Base-by-base conservation (phyloP, 2,888 invertebrate species). In the Siphonodentalium dalli region DNA sequence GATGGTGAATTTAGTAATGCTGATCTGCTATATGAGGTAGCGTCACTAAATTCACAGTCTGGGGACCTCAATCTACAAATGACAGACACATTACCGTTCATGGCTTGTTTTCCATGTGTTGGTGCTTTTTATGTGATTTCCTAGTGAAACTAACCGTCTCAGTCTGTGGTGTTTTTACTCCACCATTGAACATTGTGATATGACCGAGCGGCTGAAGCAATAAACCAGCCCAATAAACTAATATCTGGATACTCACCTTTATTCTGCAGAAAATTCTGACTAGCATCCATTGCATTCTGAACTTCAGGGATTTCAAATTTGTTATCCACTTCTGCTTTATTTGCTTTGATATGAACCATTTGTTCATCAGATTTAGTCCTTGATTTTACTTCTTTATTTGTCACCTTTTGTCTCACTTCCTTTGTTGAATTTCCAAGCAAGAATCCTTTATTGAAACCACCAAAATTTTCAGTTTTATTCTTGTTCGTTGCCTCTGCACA, bases 371-470 rank as follows among this genome's bases (percentile, higher is more conserved):
- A 49, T 20, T 33, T 28, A n/a, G 27, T 41, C 21, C 39, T 55
- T 33, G 37, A 18, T 35, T 42, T 38, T n/a, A n/a, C n/a, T n/a
- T n/a, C n/a, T n/a, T n/a, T n/a, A n/a, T n/a, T n/a, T n/a, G n/a
- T 29, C 43, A 31, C 34, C 34, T 15, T 34, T 18, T 15, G n/a
- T 2, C 18, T 34, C 18, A 34, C 13, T 34, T 15, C 15, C 46
- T 56, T 58, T 15, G 62, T 54, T 15, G 63, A 27, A 21, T 59
- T 63, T 35, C 72, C 72, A 68, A 73, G 72, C 24, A 78, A 52
- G 60, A 78, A 78, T 1, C 75, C 76, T 53, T 77, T 78, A 45
- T 76, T 76, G 60, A 78, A 58, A n/a, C 78, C 78, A 38, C 71
- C 76, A 69, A 78, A 78, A 28, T 23, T 44, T 34, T 21, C 38